Percentiles rank a stretch among this genome's conserved stretches.
Evolutionary conservation across 2,113 vertebrate genomes (phyloP).

Genomic region (Barnardius zonarius): DNA sequence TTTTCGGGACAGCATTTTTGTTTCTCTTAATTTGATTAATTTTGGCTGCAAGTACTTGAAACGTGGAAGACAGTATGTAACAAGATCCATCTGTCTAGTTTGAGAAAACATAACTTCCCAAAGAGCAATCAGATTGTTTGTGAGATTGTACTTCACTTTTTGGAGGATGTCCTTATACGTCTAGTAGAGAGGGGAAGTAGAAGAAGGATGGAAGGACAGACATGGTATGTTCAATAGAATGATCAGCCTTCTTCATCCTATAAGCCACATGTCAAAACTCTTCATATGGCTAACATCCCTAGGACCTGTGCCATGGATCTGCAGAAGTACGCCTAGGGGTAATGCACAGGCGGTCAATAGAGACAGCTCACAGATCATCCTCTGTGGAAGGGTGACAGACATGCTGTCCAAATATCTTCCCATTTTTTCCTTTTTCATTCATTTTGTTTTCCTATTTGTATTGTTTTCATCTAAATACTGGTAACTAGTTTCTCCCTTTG

Average conservation of each 20-base stretch:
- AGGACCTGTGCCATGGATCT: background rate
- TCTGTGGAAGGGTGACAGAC: background rate
- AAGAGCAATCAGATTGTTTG: background rate
- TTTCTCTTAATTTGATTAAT: background rate
- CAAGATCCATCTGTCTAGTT: background rate
- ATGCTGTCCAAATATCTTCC: background rate
- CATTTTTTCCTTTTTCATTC: background rate
- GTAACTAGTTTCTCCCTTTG: background rate
- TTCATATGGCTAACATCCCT: background rate
- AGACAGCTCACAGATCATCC: background rate
- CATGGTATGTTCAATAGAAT: accelerated
- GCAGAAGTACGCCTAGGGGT: background rate
- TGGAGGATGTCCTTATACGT: background rate
- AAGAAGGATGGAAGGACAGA: background rate
- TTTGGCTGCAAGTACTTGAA: background rate
- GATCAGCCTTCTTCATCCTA: background rate
- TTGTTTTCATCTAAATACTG: background rate
- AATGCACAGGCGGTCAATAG: background rate
- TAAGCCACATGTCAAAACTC: background rate
- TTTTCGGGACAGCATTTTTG: background rate
- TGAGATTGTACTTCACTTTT: background rate
- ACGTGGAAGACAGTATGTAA: background rate
- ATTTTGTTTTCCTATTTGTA: background rate
- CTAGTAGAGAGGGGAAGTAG: background rate
- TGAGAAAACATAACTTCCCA: background rate